A percentile compares a stretch with the other conserved stretches of the same genome.
These are phyloP conservation scores for Astreopora myriophthalma DNA, from an alignment of 64 coral and sea anemone species.

Conservation along the genomic window DNA sequence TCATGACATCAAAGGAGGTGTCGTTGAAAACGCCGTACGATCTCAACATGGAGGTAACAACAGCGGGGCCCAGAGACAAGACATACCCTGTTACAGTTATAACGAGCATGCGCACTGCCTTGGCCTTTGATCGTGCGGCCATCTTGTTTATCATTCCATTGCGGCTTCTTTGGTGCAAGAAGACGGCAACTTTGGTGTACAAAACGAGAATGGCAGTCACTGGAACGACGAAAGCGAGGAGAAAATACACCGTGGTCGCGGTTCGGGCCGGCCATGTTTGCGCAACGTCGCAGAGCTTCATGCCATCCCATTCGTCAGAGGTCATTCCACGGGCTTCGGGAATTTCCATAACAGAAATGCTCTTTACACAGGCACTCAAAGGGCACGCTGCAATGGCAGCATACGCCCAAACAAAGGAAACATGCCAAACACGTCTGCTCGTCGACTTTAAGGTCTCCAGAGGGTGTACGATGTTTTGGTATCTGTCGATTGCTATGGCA, in stretches of 20 bases:
- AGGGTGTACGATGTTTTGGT: constrained; percentile 49
- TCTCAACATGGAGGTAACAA: constrained; percentile 17
- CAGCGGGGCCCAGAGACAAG: not conserved
- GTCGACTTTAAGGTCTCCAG: constrained; percentile 38
- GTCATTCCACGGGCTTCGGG: constrained; percentile 8
- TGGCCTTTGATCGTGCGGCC: constrained; percentile 34
- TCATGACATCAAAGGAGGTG: not conserved
- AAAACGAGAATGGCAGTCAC: not conserved
- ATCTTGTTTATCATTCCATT: constrained; percentile 1
- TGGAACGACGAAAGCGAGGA: constrained; percentile 56
- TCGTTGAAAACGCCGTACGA: constrained; percentile 36
- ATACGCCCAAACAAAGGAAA: constrained; percentile 26
- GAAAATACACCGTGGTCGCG: constrained; percentile 61
- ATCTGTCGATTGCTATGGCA: constrained; percentile 54
- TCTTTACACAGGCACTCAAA: not conserved
- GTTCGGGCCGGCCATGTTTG: not conserved
- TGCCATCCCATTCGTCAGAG: not conserved
- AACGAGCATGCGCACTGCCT: constrained; percentile 52
- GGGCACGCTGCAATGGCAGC: constrained; percentile 4
- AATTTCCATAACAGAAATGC: not conserved
- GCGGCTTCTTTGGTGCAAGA: not conserved
- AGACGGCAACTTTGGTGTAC: constrained; percentile 36
- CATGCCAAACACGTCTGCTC: not conserved
- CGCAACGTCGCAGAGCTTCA: constrained; percentile 32
- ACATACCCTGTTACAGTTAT: constrained; percentile 10